phyloP scores from a whole-genome alignment of 2,888 invertebrate genomes.

The Drosophila monieri region DNA sequence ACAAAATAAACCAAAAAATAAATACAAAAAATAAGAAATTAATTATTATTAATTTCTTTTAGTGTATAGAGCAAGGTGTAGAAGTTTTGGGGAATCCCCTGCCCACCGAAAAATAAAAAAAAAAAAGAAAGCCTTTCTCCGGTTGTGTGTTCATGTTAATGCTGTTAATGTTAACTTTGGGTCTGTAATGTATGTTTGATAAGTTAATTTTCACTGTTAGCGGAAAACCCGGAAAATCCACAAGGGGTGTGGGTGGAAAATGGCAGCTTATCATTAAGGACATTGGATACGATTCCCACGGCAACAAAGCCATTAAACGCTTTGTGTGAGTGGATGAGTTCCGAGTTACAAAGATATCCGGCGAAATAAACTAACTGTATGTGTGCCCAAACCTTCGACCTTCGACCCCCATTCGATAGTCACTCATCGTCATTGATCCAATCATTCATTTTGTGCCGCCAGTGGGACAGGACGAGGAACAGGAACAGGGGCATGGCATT shows the following conservation, averaged over 20 bases:
- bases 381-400: constrained; percentile 5
- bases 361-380: background rate
- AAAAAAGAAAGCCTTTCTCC: background rate
- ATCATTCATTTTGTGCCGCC: constrained; percentile 54
- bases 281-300: constrained; percentile 53
- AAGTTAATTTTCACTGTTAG: constrained; percentile 69
- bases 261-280: constrained; percentile 40
- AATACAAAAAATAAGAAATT: too few relatives aligned
- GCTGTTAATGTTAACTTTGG: constrained; percentile 73
- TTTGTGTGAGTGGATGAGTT: constrained; percentile 21
- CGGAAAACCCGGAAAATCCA: constrained; percentile 4
- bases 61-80: background rate
- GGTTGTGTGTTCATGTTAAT: constrained; percentile 62
- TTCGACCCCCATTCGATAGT: constrained; percentile 13
- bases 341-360: background rate
- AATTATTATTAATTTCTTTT: too few relatives aligned
- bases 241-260: background rate
- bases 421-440: constrained; percentile 59
- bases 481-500: constrained; percentile 27
- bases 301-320: constrained; percentile 68
- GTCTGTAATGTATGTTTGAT: constrained; percentile 75
- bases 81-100: constrained; percentile 19
- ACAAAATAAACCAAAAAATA: background rate
- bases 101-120: background rate
- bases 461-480: constrained; percentile 3